These are phyloP conservation scores for Pionites leucogaster DNA, from an alignment of 2,113 vertebrate genomes.

Conservation along the genomic window DNA sequence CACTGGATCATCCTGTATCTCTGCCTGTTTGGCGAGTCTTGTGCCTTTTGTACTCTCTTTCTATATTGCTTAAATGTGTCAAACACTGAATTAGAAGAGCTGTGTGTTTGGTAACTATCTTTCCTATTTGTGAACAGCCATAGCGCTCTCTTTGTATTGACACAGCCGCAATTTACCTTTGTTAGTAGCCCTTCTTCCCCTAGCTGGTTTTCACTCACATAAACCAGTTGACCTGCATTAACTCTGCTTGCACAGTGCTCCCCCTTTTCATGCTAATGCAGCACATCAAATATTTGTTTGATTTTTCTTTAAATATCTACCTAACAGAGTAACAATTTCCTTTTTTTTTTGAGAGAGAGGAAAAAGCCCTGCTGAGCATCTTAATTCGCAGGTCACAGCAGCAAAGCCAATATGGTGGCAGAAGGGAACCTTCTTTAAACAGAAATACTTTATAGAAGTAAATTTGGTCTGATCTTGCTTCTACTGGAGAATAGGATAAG, in stretches of 20 bases:
- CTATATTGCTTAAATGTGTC: neutral
- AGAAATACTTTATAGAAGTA: neutral
- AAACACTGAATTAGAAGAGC: neutral
- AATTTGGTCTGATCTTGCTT: rapidly evolving
- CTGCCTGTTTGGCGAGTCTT: neutral
- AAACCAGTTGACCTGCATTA: neutral
- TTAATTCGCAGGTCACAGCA: neutral
- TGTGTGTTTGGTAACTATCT: rapidly evolving
- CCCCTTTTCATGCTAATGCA: neutral
- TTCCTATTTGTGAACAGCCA: neutral
- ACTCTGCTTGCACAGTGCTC: neutral
- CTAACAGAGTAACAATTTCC: neutral
- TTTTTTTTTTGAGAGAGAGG: rapidly evolving
- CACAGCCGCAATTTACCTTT: neutral
- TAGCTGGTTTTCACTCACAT: neutral
- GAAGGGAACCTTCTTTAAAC: neutral
- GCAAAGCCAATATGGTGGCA: neutral
- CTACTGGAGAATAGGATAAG: neutral
- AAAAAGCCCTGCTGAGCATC: neutral
- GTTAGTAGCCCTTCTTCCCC: neutral
- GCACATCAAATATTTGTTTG: neutral
- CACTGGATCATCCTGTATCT: no score
- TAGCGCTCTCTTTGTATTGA: neutral
- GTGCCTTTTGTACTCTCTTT: neutral
- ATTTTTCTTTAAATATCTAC: constrained; percentile 5